These are phyloP conservation scores for Podilymbus podiceps DNA, from an alignment of 2,113 vertebrate species.

Conservation along the genomic window DNA sequence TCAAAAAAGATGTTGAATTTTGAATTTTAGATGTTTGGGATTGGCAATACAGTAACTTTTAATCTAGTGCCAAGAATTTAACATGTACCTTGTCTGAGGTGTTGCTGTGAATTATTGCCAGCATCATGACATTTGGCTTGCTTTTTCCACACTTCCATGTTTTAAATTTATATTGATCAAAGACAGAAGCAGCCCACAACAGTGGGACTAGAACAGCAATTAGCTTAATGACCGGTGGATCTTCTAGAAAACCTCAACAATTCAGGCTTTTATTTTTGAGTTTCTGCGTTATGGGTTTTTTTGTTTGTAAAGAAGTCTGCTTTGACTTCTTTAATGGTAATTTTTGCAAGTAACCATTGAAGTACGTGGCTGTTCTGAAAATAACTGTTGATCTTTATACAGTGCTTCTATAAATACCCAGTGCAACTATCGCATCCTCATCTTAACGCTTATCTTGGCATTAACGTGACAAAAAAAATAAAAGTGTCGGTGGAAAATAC, in stretches of 20 bases:
- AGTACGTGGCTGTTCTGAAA: constrained; percentile 17
- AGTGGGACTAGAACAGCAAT: background rate
- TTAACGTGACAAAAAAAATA: background rate
- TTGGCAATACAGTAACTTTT: background rate
- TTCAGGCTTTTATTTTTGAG: background rate
- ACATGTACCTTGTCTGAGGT: background rate
- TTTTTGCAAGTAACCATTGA: constrained; percentile 3
- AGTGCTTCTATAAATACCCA: background rate
- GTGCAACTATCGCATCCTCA: background rate
- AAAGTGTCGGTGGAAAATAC: background rate
- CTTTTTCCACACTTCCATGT: background rate
- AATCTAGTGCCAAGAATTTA: background rate
- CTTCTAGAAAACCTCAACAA: background rate
- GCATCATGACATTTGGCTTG: background rate
- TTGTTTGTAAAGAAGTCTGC: no score
- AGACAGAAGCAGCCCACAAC: background rate
- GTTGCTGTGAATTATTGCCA: background rate
- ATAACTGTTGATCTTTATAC: constrained; percentile 32
- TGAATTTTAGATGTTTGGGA: background rate
- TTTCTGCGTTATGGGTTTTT: background rate
- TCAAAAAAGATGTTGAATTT: background rate
- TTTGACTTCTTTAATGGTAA: background rate
- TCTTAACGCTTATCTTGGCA: background rate
- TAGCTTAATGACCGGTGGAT: background rate
- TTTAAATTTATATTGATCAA: background rate